Conservation (phyloP, 2,888 invertebrate genomes). For the Troides aeacus region DNA sequence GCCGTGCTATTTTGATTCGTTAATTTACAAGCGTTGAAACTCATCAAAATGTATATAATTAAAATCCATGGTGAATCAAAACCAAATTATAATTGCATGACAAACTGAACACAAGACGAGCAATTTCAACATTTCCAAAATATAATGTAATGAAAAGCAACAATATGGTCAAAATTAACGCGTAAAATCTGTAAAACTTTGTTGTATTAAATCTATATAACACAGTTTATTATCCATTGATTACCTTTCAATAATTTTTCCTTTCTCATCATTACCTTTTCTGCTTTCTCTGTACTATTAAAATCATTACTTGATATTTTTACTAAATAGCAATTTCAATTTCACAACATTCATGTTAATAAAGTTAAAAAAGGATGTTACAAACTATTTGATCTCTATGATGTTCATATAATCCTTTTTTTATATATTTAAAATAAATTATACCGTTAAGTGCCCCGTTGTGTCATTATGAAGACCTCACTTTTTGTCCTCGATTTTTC, state of each 20-base stretch:
- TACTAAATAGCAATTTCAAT: not conserved
- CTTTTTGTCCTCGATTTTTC: slow-evolving; percentile 56
- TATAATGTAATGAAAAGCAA: too few relatives aligned
- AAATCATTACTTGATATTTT: not conserved
- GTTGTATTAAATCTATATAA: not conserved
- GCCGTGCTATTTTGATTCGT: too few relatives aligned
- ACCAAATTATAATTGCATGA: too few relatives aligned
- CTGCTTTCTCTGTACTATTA: not conserved
- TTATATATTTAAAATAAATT: not conserved
- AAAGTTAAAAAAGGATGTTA: too few relatives aligned
- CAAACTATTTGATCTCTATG: not conserved
- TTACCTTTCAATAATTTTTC: not conserved
- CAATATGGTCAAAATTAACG: too few relatives aligned
- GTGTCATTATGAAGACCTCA: not conserved
- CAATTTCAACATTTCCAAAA: too few relatives aligned
- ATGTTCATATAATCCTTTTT: not conserved
- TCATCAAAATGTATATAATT: too few relatives aligned
- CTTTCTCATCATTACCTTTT: not conserved
- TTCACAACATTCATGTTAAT: too few relatives aligned
- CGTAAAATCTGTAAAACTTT: too few relatives aligned
- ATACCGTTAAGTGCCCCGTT: not conserved
- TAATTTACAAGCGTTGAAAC: too few relatives aligned
- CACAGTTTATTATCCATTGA: not conserved
- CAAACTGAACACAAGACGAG: too few relatives aligned
- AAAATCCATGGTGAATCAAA: too few relatives aligned